Evolutionary conservation across 30 jellyfish, hydroid and myxozoan species (phyloP).

Genomic region (Cassiopea xamachana): DNA sequence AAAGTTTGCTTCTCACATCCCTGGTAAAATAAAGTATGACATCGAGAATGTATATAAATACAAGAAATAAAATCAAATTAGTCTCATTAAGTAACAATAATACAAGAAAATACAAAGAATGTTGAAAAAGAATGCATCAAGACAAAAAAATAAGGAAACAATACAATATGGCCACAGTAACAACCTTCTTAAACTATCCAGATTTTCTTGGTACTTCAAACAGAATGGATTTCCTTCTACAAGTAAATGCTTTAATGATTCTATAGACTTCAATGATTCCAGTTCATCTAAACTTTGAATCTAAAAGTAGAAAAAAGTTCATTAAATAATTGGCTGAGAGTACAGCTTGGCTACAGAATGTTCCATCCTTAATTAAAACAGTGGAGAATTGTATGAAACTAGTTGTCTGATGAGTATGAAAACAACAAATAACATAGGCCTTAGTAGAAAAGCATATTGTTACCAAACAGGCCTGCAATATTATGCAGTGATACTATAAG

Average conservation of each 20-base stretch:
- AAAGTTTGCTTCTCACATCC: slow-evolving; percentile 56
- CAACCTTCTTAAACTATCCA: slow-evolving; percentile 41
- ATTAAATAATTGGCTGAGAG: background rate
- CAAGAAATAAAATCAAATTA: background rate
- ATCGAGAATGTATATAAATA: background rate
- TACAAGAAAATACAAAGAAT: too few species aligned
- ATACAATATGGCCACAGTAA: background rate
- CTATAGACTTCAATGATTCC: slow-evolving; percentile 24
- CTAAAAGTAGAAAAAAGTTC: background rate
- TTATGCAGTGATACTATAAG: too few species aligned
- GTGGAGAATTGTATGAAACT: too few species aligned
- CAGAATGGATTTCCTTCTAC: slow-evolving; percentile 58
- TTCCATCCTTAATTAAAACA: too few species aligned
- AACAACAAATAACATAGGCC: too few species aligned
- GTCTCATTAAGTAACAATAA: too few species aligned
- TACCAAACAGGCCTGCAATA: too few species aligned
- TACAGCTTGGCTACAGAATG: too few species aligned
- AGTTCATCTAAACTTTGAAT: slow-evolving; percentile 60
- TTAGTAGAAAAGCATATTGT: too few species aligned
- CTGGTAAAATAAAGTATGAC: background rate
- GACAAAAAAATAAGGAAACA: too few species aligned
- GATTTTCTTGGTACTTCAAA: slow-evolving; percentile 32
- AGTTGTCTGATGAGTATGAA: too few species aligned
- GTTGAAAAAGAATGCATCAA: too few species aligned
- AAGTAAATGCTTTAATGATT: slow-evolving; percentile 36